Conservation (phyloP, 2,888 invertebrate species). For the Atrina japonica region DNA sequence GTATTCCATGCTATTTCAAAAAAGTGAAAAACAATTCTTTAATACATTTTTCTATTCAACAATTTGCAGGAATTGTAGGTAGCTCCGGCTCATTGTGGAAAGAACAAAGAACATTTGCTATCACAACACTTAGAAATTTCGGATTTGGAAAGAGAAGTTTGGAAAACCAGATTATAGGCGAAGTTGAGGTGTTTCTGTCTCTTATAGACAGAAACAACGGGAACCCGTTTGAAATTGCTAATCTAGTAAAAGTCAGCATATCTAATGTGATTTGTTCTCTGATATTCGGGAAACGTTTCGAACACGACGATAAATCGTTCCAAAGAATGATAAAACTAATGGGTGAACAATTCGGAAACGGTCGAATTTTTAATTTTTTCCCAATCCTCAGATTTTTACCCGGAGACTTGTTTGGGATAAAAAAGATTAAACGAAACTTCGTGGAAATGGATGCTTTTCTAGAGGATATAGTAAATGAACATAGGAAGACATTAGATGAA, state of each 20-base stretch:
- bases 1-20: no score
- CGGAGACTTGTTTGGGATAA: constrained; percentile 15
- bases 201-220: constrained; percentile 27
- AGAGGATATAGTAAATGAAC: neutral
- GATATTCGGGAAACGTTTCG: constrained; percentile 23
- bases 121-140: constrained; percentile 31
- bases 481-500: constrained; percentile 6
- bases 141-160: constrained; percentile 42
- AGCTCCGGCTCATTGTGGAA: constrained; percentile 44
- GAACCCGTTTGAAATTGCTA: constrained; percentile 36
- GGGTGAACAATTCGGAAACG: neutral
- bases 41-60: no score
- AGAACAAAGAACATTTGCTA: constrained; percentile 34
- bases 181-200: constrained; percentile 28
- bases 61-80: constrained; percentile 34
- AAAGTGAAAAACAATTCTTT: no score
- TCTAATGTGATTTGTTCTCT: constrained; percentile 30
- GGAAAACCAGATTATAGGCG: constrained; percentile 39
- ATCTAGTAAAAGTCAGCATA: constrained; percentile 29
- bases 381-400: constrained; percentile 18
- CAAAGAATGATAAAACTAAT: constrained; percentile 1
- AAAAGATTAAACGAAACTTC: neutral
- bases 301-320: constrained; percentile 22
- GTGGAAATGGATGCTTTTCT: neutral
- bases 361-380: neutral